Evolutionary conservation across 2,888 invertebrate species (phyloP).

Genomic region (Dynastes grantii): DNA sequence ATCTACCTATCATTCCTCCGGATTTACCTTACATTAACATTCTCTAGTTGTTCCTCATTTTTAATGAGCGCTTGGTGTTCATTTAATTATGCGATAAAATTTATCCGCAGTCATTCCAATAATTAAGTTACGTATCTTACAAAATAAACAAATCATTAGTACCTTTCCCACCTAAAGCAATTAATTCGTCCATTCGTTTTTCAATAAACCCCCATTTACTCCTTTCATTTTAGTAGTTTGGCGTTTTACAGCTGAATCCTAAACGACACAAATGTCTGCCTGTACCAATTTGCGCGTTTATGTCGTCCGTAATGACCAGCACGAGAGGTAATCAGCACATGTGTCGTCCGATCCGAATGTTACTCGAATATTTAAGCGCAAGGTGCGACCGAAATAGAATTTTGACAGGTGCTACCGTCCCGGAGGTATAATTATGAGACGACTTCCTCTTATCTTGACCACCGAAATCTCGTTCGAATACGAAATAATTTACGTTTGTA

Average conservation of each 20-base stretch:
- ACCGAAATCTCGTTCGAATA: slow-evolving; percentile 47
- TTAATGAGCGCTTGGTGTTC: no score
- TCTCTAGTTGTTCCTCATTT: no score
- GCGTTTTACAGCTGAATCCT: slow-evolving; percentile 8
- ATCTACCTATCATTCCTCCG: no score
- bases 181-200: slow-evolving; percentile 3
- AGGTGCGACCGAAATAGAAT: slow-evolving; percentile 47
- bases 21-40: no score
- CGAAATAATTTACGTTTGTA: slow-evolving; percentile 22
- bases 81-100: no score
- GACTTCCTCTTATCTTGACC: slow-evolving; percentile 42
- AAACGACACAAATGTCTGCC: background rate
- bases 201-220: background rate
- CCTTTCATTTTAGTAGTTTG: background rate
- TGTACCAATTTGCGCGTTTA: slow-evolving; percentile 23
- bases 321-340: slow-evolving; percentile 34
- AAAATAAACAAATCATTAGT: no score
- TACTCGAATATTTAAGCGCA: slow-evolving; percentile 46
- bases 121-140: no score
- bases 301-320: slow-evolving; percentile 27
- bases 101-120: no score
- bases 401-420: slow-evolving; percentile 48
- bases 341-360: slow-evolving; percentile 34
- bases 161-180: background rate
- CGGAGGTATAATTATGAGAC: slow-evolving; percentile 42